Conservation (phyloP, 2,888 invertebrate species). For the Standfussiana lucernea region DNA sequence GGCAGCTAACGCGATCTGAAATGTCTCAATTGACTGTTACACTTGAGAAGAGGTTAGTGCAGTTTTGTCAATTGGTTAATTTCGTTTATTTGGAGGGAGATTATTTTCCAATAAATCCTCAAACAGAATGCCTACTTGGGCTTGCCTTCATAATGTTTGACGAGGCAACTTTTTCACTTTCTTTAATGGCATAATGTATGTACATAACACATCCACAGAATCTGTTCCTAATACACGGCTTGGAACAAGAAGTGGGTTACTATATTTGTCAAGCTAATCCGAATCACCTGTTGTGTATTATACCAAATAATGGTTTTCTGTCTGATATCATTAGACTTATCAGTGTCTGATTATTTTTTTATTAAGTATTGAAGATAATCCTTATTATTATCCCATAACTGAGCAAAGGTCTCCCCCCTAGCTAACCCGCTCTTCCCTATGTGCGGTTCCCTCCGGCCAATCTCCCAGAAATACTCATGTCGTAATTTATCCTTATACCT, state of each 20-base stretch:
- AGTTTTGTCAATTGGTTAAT: constrained; percentile 1
- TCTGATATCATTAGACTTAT: too few species aligned
- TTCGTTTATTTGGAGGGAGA: neutral
- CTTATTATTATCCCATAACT: neutral
- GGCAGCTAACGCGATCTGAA: constrained; percentile 74
- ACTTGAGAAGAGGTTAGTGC: constrained; percentile 55
- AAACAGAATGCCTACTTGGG: neutral
- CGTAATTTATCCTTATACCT: neutral
- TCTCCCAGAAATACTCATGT: neutral
- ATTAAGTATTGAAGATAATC: neutral
- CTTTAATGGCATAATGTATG: neutral
- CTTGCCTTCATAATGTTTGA: neutral
- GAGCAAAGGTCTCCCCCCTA: neutral
- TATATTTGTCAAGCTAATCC: neutral
- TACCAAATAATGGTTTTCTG: neutral
- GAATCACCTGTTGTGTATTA: neutral
- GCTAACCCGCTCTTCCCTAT: neutral
- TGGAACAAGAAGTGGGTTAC: neutral
- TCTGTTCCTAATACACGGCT: neutral
- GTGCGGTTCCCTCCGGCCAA: neutral
- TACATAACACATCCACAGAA: neutral
- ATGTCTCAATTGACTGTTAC: constrained; percentile 67
- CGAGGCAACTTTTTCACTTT: neutral
- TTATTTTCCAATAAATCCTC: neutral
- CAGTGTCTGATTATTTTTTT: neutral